Conservation (phyloP, 2,113 vertebrate genomes). For the Petrocephalus microphthalmus region DNA sequence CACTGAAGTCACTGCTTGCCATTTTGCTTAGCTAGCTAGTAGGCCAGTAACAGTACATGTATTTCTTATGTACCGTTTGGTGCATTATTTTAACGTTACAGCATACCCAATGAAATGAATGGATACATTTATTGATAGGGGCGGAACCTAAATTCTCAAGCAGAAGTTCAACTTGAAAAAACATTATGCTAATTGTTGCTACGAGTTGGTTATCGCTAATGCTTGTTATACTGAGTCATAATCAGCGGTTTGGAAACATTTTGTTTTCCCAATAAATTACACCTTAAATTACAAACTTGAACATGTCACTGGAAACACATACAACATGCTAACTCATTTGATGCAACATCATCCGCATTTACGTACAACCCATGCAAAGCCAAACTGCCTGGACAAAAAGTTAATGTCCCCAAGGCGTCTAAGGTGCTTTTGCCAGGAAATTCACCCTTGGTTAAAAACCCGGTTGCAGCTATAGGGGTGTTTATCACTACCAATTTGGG, state of each 20-base stretch:
- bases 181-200: background rate
- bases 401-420: background rate
- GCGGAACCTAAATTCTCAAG: background rate
- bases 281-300: background rate
- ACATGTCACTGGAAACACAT: background rate
- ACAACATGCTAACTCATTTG: background rate
- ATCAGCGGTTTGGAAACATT: background rate
- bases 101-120: background rate
- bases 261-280: background rate
- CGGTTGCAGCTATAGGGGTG: background rate
- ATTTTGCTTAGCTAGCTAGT: background rate
- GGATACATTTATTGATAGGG: background rate
- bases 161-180: background rate
- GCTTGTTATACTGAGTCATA: background rate
- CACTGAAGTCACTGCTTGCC: background rate
- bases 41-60: background rate
- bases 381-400: background rate
- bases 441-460: background rate
- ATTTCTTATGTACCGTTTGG: background rate
- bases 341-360: background rate
- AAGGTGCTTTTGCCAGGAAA: background rate
- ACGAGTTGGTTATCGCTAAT: background rate
- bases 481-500: background rate
- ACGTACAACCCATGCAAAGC: background rate
- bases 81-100: background rate